Percentiles rank a stretch among this genome's conserved stretches.
Conservation (phyloP, 2,113 vertebrate genomes). For the Geothlypis trichas region DNA sequence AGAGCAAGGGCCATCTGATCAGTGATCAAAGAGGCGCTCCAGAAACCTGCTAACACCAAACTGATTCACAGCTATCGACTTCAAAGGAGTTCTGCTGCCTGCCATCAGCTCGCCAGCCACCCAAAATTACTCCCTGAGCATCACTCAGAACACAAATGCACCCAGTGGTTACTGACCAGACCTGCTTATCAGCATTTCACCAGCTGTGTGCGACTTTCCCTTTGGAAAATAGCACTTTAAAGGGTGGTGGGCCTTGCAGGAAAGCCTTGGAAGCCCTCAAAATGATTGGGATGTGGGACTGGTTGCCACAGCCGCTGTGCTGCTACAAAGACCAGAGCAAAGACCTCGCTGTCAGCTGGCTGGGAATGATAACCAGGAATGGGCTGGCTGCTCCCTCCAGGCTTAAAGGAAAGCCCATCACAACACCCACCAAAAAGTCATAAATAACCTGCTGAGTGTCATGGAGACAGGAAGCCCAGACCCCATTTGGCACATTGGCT, state of each 20-base stretch:
- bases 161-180: background rate
- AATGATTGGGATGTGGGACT: background rate
- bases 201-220: background rate
- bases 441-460: background rate
- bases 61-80: background rate
- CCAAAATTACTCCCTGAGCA: background rate
- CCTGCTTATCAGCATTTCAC: background rate
- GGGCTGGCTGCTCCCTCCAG: background rate
- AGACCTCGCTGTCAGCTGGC: background rate
- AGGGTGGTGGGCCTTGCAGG: background rate
- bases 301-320: background rate
- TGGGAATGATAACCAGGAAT: background rate
- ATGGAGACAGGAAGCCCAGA: constrained; percentile 5
- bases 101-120: background rate
- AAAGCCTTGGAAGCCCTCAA: background rate
- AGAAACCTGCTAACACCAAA: constrained; percentile 17
- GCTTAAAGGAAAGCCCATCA: background rate
- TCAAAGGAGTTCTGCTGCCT: constrained; percentile 15
- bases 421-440: background rate
- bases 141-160: background rate
- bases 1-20: background rate
- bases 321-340: background rate
- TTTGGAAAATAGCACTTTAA: background rate
- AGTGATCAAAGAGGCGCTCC: background rate
- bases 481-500: background rate